phyloP scores from a whole-genome alignment of 2,797 vertebrate genomes.

The Micropoecilia bifurca region DNA sequence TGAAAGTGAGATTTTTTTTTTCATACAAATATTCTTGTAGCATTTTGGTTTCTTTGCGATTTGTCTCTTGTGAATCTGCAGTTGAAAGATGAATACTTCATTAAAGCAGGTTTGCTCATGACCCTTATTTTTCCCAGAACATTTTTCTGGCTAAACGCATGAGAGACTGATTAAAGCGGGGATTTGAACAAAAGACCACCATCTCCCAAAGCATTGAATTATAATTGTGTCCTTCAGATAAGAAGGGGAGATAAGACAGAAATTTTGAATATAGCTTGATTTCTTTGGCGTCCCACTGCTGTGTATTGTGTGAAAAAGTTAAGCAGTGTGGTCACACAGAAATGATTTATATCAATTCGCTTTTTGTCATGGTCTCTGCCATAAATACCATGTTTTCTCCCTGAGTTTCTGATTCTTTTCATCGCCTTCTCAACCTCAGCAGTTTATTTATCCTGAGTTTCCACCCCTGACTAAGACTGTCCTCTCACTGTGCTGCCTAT shows the following conservation, averaged over 20 bases:
- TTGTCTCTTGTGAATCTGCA: conserved; percentile 31
- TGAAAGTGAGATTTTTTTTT: conserved; percentile 25
- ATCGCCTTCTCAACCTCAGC: neutral
- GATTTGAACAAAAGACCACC: conserved; percentile 49
- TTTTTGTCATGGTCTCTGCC: conserved; percentile 1
- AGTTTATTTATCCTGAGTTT: conserved; percentile 6
- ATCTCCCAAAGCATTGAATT: conserved; percentile 44
- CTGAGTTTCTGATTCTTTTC: conserved; percentile 9
- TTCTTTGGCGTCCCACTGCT: conserved; percentile 15
- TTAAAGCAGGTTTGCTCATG: conserved; percentile 55
- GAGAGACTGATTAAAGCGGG: conserved; percentile 45
- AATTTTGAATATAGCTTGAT: conserved; percentile 34
- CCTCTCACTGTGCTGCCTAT: conserved; percentile 7
- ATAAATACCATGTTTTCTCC: neutral
- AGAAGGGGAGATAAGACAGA: conserved; percentile 29
- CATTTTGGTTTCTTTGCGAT: conserved; percentile 32
- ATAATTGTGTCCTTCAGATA: conserved; percentile 52
- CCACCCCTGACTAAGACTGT: neutral
- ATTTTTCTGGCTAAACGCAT: conserved; percentile 38
- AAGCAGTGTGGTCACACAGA: conserved; percentile 24
- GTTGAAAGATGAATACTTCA: conserved; percentile 53
- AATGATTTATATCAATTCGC: conserved; percentile 23
- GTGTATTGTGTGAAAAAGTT: conserved; percentile 8
- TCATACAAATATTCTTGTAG: conserved; percentile 16
- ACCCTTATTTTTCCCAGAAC: conserved; percentile 49